These are phyloP conservation scores for Temnothorax nylanderi DNA, from an alignment of 1,140 invertebrate genomes.

Conservation along the genomic window DNA sequence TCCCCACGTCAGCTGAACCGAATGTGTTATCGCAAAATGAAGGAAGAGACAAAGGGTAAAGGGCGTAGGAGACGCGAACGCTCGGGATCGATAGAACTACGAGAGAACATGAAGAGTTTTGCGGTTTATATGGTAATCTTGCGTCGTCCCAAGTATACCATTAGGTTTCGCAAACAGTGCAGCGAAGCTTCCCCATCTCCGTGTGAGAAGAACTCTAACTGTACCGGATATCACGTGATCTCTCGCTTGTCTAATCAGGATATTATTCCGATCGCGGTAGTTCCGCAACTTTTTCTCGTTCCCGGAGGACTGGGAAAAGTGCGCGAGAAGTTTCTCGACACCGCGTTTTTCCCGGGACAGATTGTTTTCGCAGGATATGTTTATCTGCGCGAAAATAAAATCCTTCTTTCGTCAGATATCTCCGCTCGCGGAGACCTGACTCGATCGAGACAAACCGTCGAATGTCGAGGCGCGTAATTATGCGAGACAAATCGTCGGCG, in stretches of 20 bases:
- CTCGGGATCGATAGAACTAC: slow-evolving; percentile 27
- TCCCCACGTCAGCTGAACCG: slow-evolving; percentile 15
- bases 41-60: slow-evolving; percentile 32
- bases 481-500: not conserved
- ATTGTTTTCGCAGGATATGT: not conserved
- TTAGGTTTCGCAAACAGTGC: slow-evolving; percentile 50
- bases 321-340: not conserved
- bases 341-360: not conserved
- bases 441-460: no score
- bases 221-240: slow-evolving; percentile 1
- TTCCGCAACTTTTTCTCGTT: not conserved
- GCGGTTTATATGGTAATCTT: slow-evolving; percentile 73
- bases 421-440: not conserved
- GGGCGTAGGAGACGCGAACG: slow-evolving; percentile 15
- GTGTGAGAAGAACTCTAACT: not conserved
- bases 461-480: slow-evolving; percentile 9
- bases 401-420: not conserved
- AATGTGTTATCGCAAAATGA: slow-evolving; percentile 31
- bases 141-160: slow-evolving; percentile 40
- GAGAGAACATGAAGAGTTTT: slow-evolving; percentile 65
- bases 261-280: slow-evolving; percentile 16
- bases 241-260: not conserved
- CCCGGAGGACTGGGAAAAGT: not conserved
- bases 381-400: slow-evolving; percentile 17
- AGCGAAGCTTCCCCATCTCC: not conserved